Evolutionary conservation across 2,888 invertebrate genomes (phyloP), one percentile per base, ranked within the genome.

Genomic region (Drosophila nr. perissopoda): DNA sequence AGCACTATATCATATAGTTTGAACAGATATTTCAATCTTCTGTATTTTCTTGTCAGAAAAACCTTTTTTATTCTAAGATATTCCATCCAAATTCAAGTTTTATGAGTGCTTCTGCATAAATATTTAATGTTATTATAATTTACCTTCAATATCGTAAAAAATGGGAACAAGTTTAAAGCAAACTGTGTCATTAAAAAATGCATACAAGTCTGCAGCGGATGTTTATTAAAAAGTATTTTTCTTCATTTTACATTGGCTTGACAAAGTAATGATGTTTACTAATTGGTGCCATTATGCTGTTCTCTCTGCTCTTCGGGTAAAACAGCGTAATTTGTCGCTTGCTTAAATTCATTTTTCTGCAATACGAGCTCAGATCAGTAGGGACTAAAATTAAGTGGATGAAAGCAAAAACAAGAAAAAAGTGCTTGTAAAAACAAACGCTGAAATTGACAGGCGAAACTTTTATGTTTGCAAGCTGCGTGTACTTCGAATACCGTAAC

Each of bases 341-440:
- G 73, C 69, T 82, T 69, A 71, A 71, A 82, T 74, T 75, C 73
- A 68, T 79, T 79, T 81, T 72, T 46, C 49, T 74, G 83, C 76
- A 83, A 82, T 70, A 68, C 61, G 73, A 83, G 69, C 77, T 66
- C 33, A 40, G 16, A 40, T 34, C 60, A 18, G 48, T 40, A 10
- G 16, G n/a, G 6, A 11, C 36, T 10, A 27, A 34, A 53, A 16
- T 21, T 49, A 42, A 36, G 58, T 25, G n/a, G 25, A 13, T 2
- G 6, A 29, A 29, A 49, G 18, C 27, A 25, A 18, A 2, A 16
- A 13, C 13, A 18, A 40, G 57, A 46, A 40, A 68, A 71, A 58
- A 73, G 58, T 63, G 72, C 64, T 75, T 61, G 72, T 57, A 56
- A 75, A 81, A 76, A 75, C 58, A 70, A 70, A 74, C 60, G 52